Percentiles rank a stretch among this genome's conserved stretches.
phyloP scores from a whole-genome alignment of 2,113 vertebrate species.

The Cynoglossus semilaevis region DNA sequence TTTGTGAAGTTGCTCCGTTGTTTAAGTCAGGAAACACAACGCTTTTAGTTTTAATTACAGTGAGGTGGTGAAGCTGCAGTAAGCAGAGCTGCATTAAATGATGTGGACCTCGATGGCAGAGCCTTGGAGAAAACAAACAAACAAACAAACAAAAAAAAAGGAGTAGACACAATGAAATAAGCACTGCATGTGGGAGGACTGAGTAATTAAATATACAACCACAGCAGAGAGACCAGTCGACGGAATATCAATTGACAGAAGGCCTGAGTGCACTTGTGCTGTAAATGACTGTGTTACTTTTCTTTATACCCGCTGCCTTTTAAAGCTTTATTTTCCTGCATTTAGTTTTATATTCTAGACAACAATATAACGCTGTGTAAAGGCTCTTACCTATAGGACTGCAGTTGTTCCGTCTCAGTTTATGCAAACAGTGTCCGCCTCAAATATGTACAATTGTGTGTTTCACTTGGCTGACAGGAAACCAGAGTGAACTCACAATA shows the following conservation, averaged over 20 bases:
- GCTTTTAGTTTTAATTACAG: conserved; percentile 9
- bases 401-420: no score
- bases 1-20: background rate
- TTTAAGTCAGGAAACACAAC: background rate
- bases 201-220: background rate
- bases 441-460: no score
- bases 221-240: conserved; percentile 3
- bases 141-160: background rate
- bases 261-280: background rate
- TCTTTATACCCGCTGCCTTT: background rate
- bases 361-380: no score
- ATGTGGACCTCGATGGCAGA: conserved; percentile 1
- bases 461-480: no score
- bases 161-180: conserved; percentile 3
- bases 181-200: background rate
- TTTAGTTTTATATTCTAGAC: no score
- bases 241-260: conserved; percentile 1
- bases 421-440: no score
- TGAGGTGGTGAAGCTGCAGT: background rate
- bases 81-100: background rate
- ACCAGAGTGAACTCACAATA: no score
- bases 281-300: no score
- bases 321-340: background rate
- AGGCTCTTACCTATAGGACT: no score
- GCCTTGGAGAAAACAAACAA: background rate